Base-by-base conservation (phyloP, 2,797 vertebrate genomes). In the Peromyscus melanophrys region DNA sequence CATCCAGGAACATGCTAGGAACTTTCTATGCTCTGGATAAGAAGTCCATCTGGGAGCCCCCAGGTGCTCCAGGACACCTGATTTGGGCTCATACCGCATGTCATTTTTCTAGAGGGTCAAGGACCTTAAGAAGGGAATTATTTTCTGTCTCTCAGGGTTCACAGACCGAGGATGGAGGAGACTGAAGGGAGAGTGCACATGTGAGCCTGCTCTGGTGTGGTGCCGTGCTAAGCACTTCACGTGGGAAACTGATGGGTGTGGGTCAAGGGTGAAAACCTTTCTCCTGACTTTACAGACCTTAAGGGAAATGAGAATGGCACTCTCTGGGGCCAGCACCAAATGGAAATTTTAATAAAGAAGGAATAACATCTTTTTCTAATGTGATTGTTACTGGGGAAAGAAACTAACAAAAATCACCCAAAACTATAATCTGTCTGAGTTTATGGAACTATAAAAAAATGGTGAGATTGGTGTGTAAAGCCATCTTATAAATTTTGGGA, bases 401-500 rank as follows among this genome's bases (percentile, higher is more conserved):
- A 12, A 76, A 93, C 77, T 23, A 57, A 46, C 59, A 21, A 81
- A 92, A 71, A 27, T 31, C 82, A 89, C 67, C 57, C 52, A 25
- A 89, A 83, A 83, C 52, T 77, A 85, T 67, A 40, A 82, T 75
- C 61, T 82, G 16, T 71, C 40, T 71, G 49, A 37, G 25, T 94
- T 92, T 76, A 77, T 14, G 12, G 13, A 85, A 89, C 59, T 76
- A 78, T 55, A 76, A 92, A 81, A 81, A 89, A 75, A 78, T 55
- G 82, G 27, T 40, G 23, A 95, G 49, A 69, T 65, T 4, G 10
- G 29, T 29, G 49, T 40, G 34, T 69, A 37, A 89, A 93, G 80
- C 40, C 0, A 37, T 75, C 49, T 93, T 34, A 77, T 19, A 90
- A 57, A 82, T 94, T 75, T 77, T 34, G 76, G 43, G 83, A 96